Evolutionary conservation across 2,113 vertebrate species (phyloP).

Genomic region (Carassius carassius): DNA sequence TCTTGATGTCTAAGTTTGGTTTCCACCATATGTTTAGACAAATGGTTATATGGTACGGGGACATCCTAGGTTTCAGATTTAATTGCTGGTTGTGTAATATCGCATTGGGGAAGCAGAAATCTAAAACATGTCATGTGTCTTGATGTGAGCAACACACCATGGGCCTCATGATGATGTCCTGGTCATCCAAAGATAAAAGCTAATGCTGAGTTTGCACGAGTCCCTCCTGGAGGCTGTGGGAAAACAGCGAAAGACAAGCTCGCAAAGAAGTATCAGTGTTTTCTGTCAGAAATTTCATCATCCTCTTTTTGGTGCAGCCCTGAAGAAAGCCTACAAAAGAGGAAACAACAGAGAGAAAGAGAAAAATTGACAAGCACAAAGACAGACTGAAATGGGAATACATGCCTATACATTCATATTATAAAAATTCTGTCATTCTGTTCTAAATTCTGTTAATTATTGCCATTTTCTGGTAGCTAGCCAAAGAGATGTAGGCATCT

Average conservation of each 20-base stretch:
- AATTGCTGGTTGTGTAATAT: slow-evolving; percentile 45
- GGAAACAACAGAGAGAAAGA: background rate
- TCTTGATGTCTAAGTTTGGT: slow-evolving; percentile 45
- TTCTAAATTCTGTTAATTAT: slow-evolving; percentile 74
- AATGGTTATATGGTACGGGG: slow-evolving; percentile 18
- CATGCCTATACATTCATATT: slow-evolving; percentile 5
- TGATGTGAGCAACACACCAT: slow-evolving; percentile 70
- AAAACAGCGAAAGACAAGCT: slow-evolving; percentile 68
- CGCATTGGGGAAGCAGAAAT: background rate
- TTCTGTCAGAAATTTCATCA: slow-evolving; percentile 69
- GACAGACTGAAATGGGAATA: background rate
- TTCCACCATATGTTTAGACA: slow-evolving; percentile 48
- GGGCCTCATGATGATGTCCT: slow-evolving; percentile 76
- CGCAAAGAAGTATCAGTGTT: slow-evolving; percentile 66
- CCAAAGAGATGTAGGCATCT: slow-evolving; percentile 79
- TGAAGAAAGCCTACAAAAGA: slow-evolving; percentile 30
- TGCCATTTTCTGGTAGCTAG: slow-evolving; percentile 66
- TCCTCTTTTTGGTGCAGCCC: slow-evolving; percentile 63
- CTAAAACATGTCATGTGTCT: slow-evolving; percentile 11
- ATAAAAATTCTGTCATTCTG: too few species aligned
- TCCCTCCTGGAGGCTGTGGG: slow-evolving; percentile 66
- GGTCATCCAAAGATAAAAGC: slow-evolving; percentile 63
- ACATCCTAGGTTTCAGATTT: slow-evolving; percentile 33
- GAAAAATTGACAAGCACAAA: background rate
- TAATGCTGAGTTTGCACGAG: slow-evolving; percentile 65